Base-by-base conservation (phyloP, 2,113 vertebrate species). In the Tamias sibiricus region DNA sequence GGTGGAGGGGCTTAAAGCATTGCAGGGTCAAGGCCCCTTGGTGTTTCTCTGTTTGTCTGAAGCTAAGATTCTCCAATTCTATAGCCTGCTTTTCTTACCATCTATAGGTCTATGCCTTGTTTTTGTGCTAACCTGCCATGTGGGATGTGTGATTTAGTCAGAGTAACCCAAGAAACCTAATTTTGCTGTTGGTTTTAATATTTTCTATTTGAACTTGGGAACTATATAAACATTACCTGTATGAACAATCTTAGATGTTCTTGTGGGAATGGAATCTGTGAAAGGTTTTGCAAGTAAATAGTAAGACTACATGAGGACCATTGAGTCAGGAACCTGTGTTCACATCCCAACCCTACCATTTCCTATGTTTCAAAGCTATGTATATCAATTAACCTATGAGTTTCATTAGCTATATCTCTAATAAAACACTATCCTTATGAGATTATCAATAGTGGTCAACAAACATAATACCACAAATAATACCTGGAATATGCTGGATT, bases 131-230 rank as follows among this genome's bases (percentile, higher is more conserved):
- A 32, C 11, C 22, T 14, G 32, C 77, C 64, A 62, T 6, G 40
- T 79, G 49, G 28, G 37, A 16, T 80, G 49, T 47, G 2, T 74
- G 28, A 66, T 69, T 28, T 74, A 83, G 54, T 72, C 37, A 85
- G 59, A 75, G 47, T 79, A 59, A 86, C 37, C 9, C 26, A 81
- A 72, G 32, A 54, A 71, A 54, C n/a, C 54, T 71, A 68, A 82
- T 71, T 94, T 83, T 94, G 42, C 28, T 75, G 19, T 90, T 95
- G 20, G 17, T 90, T 94, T 95, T 75, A 86, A 59, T 76, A 59
- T 47, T 69, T 57, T 74, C 24, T 87, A 3, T 87, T 16, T 84
- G 91, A 87, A 71, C 24, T 49, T 86, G 74, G 37, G 9, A 95
- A 90, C 24, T 24, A 6, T 42, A 4, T 52, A 71, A 59, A 75